Evolutionary conservation across 1,140 invertebrate species (phyloP).

Genomic region (Drosophila ironensis): DNA sequence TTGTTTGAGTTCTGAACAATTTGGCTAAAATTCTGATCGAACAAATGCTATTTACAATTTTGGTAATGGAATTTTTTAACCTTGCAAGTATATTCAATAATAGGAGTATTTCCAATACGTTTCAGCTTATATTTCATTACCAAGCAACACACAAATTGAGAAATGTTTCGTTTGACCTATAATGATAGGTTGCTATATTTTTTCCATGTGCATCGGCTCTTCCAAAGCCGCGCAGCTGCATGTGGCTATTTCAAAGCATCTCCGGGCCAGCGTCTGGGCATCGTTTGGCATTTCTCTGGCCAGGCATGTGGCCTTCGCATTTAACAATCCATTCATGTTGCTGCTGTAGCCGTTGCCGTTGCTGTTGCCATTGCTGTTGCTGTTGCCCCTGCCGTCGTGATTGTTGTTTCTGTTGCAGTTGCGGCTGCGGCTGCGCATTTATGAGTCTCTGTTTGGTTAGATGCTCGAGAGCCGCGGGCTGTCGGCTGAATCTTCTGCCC

Average conservation of each 20-base stretch:
- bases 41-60: too few relatives aligned
- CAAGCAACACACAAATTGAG: too few relatives aligned
- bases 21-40: too few relatives aligned
- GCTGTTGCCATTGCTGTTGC: conserved; percentile 10
- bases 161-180: too few relatives aligned
- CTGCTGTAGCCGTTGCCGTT: conserved; percentile 21
- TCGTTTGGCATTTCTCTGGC: conserved; percentile 52
- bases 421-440: conserved; percentile 71
- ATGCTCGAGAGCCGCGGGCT: conserved; percentile 14
- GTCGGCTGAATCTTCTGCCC: conserved; percentile 27
- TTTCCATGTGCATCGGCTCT: not conserved
- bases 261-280: conserved; percentile 29
- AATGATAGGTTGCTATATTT: not conserved
- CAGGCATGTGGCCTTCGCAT: conserved; percentile 39
- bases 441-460: conserved; percentile 45
- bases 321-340: conserved; percentile 47
- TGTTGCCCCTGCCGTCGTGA: conserved; percentile 27
- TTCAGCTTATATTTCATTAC: too few relatives aligned
- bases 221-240: conserved; percentile 13
- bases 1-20: too few relatives aligned
- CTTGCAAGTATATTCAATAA: too few relatives aligned
- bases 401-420: conserved; percentile 54
- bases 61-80: too few relatives aligned
- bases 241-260: conserved; percentile 27
- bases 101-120: too few relatives aligned